Conservation (phyloP, 2,797 vertebrate genomes). For the Oceanodroma leucorhoa region DNA sequence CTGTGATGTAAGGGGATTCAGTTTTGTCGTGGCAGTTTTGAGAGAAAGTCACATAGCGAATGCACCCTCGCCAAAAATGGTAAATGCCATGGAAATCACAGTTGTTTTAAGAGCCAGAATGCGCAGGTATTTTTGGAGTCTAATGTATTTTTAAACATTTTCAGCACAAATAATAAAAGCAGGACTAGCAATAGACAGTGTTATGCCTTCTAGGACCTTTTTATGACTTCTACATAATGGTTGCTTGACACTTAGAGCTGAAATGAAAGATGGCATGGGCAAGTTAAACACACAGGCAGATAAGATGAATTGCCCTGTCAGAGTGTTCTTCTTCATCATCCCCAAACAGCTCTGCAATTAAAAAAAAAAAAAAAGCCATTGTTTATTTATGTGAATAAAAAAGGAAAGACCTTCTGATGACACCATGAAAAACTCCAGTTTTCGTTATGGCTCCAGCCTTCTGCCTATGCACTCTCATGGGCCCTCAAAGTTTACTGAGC, state of each 20-base stretch:
- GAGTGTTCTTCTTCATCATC: slow-evolving; percentile 16
- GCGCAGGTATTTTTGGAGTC: neutral
- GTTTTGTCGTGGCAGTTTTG: neutral
- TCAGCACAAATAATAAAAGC: neutral
- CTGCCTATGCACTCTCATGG: neutral
- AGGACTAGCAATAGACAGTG: neutral
- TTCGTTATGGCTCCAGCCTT: slow-evolving; percentile 22
- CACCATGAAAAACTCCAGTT: neutral
- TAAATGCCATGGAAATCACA: neutral
- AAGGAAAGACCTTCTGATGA: neutral
- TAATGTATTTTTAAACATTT: neutral
- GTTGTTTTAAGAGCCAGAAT: neutral
- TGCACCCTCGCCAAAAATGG: neutral
- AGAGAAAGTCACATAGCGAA: neutral
- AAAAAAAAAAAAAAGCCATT: neutral
- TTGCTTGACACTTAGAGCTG: slow-evolving; percentile 14
- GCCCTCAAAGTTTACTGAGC: neutral
- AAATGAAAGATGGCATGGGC: slow-evolving; percentile 23
- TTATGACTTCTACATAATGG: neutral
- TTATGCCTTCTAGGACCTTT: slow-evolving; percentile 7
- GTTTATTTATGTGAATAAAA: neutral
- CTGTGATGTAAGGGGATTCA: neutral
- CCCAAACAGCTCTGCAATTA: slow-evolving; percentile 8
- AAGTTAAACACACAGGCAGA: slow-evolving; percentile 46
- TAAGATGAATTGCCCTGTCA: slow-evolving; percentile 42